Evolutionary conservation across 2,797 vertebrate genomes (phyloP).

Genomic region (Xiphorhynchus erythropygius): DNA sequence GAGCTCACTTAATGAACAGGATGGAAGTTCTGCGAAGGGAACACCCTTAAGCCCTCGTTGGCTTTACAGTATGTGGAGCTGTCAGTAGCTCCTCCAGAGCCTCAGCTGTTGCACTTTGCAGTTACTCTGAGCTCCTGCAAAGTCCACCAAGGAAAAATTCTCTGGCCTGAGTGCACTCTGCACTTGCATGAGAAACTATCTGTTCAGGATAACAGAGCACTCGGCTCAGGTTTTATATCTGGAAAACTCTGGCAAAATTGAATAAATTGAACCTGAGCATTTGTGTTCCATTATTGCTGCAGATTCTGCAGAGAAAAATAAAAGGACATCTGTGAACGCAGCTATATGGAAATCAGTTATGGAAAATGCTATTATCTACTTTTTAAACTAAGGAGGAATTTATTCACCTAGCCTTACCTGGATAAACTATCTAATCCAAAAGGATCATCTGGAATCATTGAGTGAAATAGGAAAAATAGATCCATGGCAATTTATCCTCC

Average conservation of each 20-base stretch:
- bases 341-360: background rate
- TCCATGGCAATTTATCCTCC: background rate
- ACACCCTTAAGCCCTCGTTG: background rate
- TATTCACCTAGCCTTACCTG: background rate
- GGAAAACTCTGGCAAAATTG: background rate
- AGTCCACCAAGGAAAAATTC: background rate
- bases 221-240: background rate
- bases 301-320: slow-evolving; percentile 4
- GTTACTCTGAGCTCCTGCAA: background rate
- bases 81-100: background rate
- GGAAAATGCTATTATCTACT: background rate
- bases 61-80: background rate
- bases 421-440: background rate
- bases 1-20: background rate
- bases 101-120: background rate
- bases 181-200: background rate
- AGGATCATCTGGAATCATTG: background rate
- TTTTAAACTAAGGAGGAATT: background rate
- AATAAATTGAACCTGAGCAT: background rate
- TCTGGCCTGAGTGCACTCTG: background rate
- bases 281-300: background rate
- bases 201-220: background rate
- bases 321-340: slow-evolving; percentile 31
- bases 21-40: background rate
- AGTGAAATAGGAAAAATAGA: background rate